Evolutionary conservation across 2,888 invertebrate genomes (phyloP), one percentile per base, ranked within the genome.

Genomic region (Mythimna ferrago): DNA sequence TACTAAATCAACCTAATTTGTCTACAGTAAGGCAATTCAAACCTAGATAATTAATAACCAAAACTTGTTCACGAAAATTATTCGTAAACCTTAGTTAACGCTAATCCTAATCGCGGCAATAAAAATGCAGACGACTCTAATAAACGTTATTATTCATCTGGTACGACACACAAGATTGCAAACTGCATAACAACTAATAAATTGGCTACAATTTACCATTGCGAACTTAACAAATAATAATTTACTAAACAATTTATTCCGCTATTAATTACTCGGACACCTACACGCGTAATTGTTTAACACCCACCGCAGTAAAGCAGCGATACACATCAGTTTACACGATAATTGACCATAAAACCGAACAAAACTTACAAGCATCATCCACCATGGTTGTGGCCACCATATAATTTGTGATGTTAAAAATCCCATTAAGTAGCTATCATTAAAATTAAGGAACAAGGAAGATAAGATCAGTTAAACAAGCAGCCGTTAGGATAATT

Each of bases 401-500:
- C 70, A 73, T 78, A 67, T 76, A 79, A 81, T 85, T 85, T 72
- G 73, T 67, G 73, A 84, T 69, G 86, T 84, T 75, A 87, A 78
- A 84, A 86, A 80, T 82, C 70, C 84, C 73, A 86, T 86, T 82
- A 86, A 71, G 63, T 51, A 73, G 62, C 74, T 67, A 66, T 82
- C 14, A 86, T 80, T 80, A 72, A 77, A 86, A 84, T 87, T 82
- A 82, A 78, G 72, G 78, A 72, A 73, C 61, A 26, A 56, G 38
- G 57, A 41, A 67, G 87, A 87, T 83, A 78, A 58, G 21, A 85
- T 78, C 78, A 64, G 41, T 85, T 80, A 75, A 83, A 78, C 75
- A 65, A 79, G 73, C 85, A 78, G 70, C 75, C 79, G 86, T 87
- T 80, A 69, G 57, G 68, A 80, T 82, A 82, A 86, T 86, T 87